phyloP scores from a whole-genome alignment of 2,888 invertebrate genomes.

The Busseola fusca region DNA sequence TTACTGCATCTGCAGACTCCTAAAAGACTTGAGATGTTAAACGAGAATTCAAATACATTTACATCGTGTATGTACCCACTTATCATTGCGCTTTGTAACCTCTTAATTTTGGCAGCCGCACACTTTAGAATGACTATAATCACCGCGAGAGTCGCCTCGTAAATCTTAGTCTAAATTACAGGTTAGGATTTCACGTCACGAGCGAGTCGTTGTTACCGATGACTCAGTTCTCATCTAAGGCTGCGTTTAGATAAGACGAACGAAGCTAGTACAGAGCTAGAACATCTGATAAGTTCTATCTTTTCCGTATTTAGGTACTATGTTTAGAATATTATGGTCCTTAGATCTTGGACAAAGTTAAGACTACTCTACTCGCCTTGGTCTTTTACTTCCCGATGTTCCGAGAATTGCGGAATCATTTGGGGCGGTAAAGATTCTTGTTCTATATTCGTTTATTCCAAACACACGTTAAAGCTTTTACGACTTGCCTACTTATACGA shows the following conservation, averaged over 20 bases:
- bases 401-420: slow-evolving; percentile 11
- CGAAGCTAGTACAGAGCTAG: slow-evolving; percentile 23
- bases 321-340: slow-evolving; percentile 26
- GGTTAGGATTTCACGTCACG: slow-evolving; percentile 77
- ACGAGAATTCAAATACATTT: slow-evolving; percentile 54
- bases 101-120: slow-evolving; percentile 82
- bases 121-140: slow-evolving; percentile 80
- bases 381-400: slow-evolving; percentile 3
- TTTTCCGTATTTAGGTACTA: slow-evolving; percentile 46
- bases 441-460: slow-evolving; percentile 8
- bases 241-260: slow-evolving; percentile 43
- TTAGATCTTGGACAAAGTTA: slow-evolving; percentile 37
- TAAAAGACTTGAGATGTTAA: slow-evolving; percentile 20
- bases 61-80: slow-evolving; percentile 60
- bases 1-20: slow-evolving; percentile 29
- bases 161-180: slow-evolving; percentile 83
- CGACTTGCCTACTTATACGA: slow-evolving; percentile 41
- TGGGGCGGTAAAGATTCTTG: background rate
- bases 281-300: slow-evolving; percentile 47
- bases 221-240: slow-evolving; percentile 72
- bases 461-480: slow-evolving; percentile 41
- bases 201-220: slow-evolving; percentile 75
- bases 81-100: slow-evolving; percentile 70
- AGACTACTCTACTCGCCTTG: slow-evolving; percentile 3
- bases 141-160: slow-evolving; percentile 79